Conservation (phyloP, 2,113 vertebrate genomes). For the Burhinus bistriatus region DNA sequence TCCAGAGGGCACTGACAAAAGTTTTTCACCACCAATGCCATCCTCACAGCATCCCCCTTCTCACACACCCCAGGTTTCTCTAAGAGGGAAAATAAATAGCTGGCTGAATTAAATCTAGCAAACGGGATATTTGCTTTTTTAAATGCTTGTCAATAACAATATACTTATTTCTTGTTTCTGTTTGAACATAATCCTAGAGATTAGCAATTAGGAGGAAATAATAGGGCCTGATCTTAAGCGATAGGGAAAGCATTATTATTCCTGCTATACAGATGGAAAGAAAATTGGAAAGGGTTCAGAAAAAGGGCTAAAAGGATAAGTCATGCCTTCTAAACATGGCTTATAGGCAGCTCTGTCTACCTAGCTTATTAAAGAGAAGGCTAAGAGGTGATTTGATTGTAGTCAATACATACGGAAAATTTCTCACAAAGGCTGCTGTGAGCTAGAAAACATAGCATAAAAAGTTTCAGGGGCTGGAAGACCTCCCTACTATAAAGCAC, state of each 20-base stretch:
- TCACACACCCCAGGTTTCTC: background rate
- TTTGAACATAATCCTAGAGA: slow-evolving; percentile 5
- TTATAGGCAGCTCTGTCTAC: background rate
- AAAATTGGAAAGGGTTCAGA: slow-evolving; percentile 11
- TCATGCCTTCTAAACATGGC: slow-evolving; percentile 7
- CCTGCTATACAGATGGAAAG: background rate
- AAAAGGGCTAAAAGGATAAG: slow-evolving; percentile 27
- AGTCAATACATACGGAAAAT: background rate
- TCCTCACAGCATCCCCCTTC: background rate
- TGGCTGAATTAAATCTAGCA: background rate
- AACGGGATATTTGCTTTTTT: background rate
- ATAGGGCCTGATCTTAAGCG: background rate
- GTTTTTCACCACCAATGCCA: background rate
- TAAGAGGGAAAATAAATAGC: background rate
- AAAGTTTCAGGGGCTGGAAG: background rate
- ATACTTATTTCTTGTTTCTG: background rate
- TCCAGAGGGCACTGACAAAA: background rate
- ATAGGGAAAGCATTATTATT: slow-evolving; percentile 3
- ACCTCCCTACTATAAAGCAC: background rate
- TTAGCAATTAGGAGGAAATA: slow-evolving; percentile 19
- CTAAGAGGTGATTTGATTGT: background rate
- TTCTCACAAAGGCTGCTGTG: background rate
- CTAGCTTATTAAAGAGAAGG: background rate
- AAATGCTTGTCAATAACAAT: background rate
- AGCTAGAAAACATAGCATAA: background rate